These are phyloP conservation scores for Sarcophaga rosellei DNA, from an alignment of 2,888 invertebrate genomes.

Conservation along the genomic window DNA sequence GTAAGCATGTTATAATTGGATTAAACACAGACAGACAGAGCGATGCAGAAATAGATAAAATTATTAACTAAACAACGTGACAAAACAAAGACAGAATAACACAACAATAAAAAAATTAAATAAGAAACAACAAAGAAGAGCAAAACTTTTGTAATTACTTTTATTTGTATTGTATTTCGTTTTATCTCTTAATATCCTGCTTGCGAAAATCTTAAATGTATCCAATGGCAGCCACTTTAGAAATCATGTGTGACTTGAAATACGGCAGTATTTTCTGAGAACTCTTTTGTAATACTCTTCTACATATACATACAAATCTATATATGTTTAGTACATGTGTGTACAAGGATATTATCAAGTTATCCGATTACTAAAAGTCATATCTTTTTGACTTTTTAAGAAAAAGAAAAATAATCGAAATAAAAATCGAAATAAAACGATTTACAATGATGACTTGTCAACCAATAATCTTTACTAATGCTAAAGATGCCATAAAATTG, in stretches of 20 bases:
- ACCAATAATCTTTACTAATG: constrained; percentile 54
- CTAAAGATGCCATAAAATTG: constrained; percentile 56
- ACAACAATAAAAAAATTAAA: constrained; percentile 7
- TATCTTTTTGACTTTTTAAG: neutral
- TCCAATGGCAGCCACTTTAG: neutral
- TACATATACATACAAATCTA: too few relatives aligned
- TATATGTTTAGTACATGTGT: neutral
- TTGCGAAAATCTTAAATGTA: neutral
- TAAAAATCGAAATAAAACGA: constrained; percentile 49
- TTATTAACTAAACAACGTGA: neutral
- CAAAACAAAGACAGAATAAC: neutral
- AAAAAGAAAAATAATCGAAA: neutral
- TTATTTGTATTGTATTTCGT: constrained; percentile 26
- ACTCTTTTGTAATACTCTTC: too few relatives aligned
- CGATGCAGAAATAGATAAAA: neutral
- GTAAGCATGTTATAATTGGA: too few relatives aligned
- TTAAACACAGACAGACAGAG: too few relatives aligned
- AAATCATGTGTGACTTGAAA: too few relatives aligned
- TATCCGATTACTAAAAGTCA: constrained; percentile 49
- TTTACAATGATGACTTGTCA: constrained; percentile 56
- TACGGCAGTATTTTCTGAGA: too few relatives aligned
- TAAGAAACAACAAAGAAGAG: neutral
- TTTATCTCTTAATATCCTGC: constrained; percentile 47
- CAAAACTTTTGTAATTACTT: constrained; percentile 42
- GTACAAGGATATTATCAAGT: constrained; percentile 53